phyloP scores from a whole-genome alignment of 92 coral and sea anemone species.

The Zoanthus sansibaricus region DNA sequence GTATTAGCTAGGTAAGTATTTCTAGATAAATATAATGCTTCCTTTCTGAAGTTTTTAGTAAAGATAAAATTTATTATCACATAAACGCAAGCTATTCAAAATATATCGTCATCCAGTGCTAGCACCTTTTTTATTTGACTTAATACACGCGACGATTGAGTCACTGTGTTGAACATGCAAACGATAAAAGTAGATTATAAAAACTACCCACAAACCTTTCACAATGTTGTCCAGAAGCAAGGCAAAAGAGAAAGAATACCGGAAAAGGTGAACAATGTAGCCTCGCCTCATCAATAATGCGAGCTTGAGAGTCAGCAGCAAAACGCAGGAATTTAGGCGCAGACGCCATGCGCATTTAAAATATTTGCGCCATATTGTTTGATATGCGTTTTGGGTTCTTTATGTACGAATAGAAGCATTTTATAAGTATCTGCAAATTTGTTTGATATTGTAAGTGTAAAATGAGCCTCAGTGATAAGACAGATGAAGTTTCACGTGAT shows the following conservation, averaged over 20 bases:
- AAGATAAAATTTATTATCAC: neutral
- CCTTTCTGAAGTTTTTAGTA: neutral
- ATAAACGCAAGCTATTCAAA: neutral
- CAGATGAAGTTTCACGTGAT: constrained; percentile 87
- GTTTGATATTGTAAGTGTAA: constrained; percentile 9
- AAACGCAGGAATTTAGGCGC: constrained; percentile 14
- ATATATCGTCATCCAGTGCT: neutral
- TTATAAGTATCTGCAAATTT: constrained; percentile 7
- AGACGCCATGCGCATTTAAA: neutral
- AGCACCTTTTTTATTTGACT: neutral
- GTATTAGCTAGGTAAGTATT: too few species aligned
- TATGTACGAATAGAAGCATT: neutral
- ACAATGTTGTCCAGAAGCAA: neutral
- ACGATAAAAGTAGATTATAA: constrained; percentile 35
- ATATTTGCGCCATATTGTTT: constrained; percentile 66
- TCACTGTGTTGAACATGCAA: neutral
- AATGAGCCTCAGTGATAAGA: constrained; percentile 93
- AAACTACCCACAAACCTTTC: constrained; percentile 17
- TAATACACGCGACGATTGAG: neutral
- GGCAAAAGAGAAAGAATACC: constrained; percentile 62
- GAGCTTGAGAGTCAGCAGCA: constrained; percentile 20
- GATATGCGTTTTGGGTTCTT: neutral
- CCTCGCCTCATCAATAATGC: constrained; percentile 61
- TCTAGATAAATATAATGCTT: too few species aligned
- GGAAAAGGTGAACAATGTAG: constrained; percentile 15